Conservation (phyloP, 2,888 invertebrate genomes). For the Trypoxylon attenuatum region DNA sequence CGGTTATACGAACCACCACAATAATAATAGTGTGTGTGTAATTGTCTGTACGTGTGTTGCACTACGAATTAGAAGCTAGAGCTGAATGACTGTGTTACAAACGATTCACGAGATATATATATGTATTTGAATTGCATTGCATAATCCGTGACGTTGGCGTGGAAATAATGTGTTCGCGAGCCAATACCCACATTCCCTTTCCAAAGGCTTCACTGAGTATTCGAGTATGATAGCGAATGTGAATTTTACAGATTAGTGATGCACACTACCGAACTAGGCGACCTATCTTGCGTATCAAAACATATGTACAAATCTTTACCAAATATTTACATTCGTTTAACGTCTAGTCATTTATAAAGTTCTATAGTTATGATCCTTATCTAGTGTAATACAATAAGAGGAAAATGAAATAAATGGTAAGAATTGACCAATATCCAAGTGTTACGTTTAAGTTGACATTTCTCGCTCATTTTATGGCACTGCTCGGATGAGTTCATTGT, state of each 20-base stretch:
- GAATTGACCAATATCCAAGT: conserved; percentile 49
- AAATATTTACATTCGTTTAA: conserved; percentile 50
- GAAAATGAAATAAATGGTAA: conserved; percentile 46
- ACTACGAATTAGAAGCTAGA: conserved; percentile 22
- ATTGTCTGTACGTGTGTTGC: no score
- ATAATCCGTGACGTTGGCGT: conserved; percentile 32
- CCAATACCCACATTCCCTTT: conserved; percentile 39
- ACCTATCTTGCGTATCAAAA: conserved; percentile 55
- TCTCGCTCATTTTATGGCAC: conserved; percentile 56
- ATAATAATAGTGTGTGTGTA: no score
- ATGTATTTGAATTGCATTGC: no score
- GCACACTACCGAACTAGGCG: conserved; percentile 38
- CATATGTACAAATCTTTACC: conserved; percentile 55
- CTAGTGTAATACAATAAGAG: conserved; percentile 40
- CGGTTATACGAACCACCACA: no score
- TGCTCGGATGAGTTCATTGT: conserved; percentile 44
- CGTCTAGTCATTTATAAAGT: conserved; percentile 42
- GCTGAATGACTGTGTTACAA: conserved; percentile 4
- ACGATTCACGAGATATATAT: conserved; percentile 17
- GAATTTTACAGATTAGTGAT: conserved; percentile 52
- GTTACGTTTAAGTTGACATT: conserved; percentile 41
- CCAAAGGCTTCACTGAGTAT: conserved; percentile 56
- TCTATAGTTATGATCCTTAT: conserved; percentile 49
- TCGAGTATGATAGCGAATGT: conserved; percentile 28
- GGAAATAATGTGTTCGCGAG: conserved; percentile 45